phyloP scores from a whole-genome alignment of 2,113 vertebrate species.

The Camelus dromedarius region DNA sequence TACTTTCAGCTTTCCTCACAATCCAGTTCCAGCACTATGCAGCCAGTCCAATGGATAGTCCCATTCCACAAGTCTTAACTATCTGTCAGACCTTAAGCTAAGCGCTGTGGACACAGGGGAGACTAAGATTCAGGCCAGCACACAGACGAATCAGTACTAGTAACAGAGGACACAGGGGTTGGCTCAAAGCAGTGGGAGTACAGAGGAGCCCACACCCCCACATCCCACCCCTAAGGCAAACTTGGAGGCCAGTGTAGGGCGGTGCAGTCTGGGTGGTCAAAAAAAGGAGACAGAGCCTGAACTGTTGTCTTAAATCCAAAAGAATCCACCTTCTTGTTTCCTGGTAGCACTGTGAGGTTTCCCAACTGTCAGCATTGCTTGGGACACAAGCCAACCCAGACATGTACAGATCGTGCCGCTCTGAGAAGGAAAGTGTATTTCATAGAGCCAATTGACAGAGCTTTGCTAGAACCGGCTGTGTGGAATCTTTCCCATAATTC shows the following conservation, averaged over 20 bases:
- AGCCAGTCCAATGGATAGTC: not conserved
- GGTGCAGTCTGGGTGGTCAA: not conserved
- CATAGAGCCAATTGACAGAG: not conserved
- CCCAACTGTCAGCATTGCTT: not conserved
- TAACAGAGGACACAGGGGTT: not conserved
- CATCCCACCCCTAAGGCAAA: not conserved
- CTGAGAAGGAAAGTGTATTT: not conserved
- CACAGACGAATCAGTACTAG: not conserved
- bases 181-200: not conserved
- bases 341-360: not conserved
- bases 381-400: conserved; percentile 12
- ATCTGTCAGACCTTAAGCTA: not conserved
- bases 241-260: not conserved
- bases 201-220: not conserved
- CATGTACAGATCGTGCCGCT: not conserved
- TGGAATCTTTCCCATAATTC: not conserved
- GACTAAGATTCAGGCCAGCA: not conserved
- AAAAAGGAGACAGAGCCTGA: conserved; percentile 16
- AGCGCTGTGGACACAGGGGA: not conserved
- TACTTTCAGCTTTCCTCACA: not conserved
- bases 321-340: conserved; percentile 21
- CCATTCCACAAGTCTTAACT: not conserved
- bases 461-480: not conserved
- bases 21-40: not conserved
- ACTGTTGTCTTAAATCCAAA: not conserved